These are phyloP conservation scores for Cossypha heuglini DNA, from an alignment of 2,797 vertebrate species.

Conservation along the genomic window DNA sequence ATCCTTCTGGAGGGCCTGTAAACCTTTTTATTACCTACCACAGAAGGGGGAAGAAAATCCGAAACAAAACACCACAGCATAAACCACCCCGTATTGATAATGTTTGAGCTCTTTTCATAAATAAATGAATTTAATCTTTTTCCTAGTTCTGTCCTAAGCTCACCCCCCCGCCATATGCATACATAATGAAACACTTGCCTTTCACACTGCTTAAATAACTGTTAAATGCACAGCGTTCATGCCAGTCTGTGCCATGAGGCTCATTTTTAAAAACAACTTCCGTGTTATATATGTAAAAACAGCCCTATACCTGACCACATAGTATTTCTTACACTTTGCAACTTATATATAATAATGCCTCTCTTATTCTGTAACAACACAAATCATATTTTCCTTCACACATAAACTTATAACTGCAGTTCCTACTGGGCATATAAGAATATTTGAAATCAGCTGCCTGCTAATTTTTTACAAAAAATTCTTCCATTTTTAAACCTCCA, in stretches of 20 bases:
- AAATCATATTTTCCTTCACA: not conserved
- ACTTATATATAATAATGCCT: not conserved
- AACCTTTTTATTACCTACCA: slow-evolving; percentile 91
- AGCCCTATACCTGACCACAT: not conserved
- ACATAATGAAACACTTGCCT: slow-evolving; percentile 30
- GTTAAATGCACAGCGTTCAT: slow-evolving; percentile 17
- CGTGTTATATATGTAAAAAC: not conserved
- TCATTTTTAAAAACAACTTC: not conserved
- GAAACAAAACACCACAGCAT: slow-evolving; percentile 63
- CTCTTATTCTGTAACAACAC: not conserved
- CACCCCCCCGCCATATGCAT: not conserved
- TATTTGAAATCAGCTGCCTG: not conserved
- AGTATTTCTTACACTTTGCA: not conserved
- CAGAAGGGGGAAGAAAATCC: slow-evolving; percentile 82
- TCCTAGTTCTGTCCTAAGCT: slow-evolving; percentile 58
- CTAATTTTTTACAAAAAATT: not conserved
- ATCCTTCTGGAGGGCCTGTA: slow-evolving; percentile 90
- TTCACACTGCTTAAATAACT: slow-evolving; percentile 55
- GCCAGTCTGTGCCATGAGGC: not conserved
- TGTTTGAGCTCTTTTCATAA: slow-evolving; percentile 71
- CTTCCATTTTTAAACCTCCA: not conserved
- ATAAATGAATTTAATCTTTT: slow-evolving; percentile 72
- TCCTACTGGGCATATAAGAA: not conserved
- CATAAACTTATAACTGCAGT: not conserved
- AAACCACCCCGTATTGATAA: slow-evolving; percentile 82